Evolutionary conservation across 1,140 invertebrate species (phyloP), one percentile per base, ranked within the genome.

Genomic region (Chionoecetes opilio): DNA sequence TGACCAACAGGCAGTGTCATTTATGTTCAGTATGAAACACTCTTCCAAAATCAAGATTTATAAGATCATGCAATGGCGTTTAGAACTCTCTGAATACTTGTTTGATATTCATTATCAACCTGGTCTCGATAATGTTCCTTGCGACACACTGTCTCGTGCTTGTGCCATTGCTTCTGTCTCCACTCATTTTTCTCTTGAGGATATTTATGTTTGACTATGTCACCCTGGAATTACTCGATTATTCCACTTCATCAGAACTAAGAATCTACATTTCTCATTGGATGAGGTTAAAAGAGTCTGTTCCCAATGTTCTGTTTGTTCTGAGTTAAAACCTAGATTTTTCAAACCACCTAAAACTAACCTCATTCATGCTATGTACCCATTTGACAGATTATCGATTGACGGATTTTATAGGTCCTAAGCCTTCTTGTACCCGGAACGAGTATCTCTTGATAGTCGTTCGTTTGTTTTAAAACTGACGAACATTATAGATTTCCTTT

Each of bases 31-130:
- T 31, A 63, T 35, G 26, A 46, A 63, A 2, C 89, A 91, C 38
- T 91, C 89, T 32, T 46, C 26, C 14, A 91, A 34, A 31, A 89
- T 89, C 11, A 37, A 89, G n/a, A 91, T n/a, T n/a, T n/a, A 91
- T 26, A 91, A 89, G 35, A 89, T 89, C 9, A 11, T 89, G 87
- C 2, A 29, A 2, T 89, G 87, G 87, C 34, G 87, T 6, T 31
- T 89, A 38, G 87, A 89, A 38, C 87, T 89, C 5, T 89, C 87
- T 37, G 87, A n/a, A 38, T 89, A 89, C 37, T 31, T 0, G 9
- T 89, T 31, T 89, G 37, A 89, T 38, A 89, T 89, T 31, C 31
- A 38, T 2, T 89, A 89, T 38, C 87, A 37, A 5, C 87, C 87
- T 21, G 87, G 87, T 37, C 5, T 11, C 3, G 35, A 38, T 34